A percentile compares a stretch with the other conserved stretches of the same genome.
Conservation (phyloP, 2,888 invertebrate genomes). For the Cephonodes hylas region DNA sequence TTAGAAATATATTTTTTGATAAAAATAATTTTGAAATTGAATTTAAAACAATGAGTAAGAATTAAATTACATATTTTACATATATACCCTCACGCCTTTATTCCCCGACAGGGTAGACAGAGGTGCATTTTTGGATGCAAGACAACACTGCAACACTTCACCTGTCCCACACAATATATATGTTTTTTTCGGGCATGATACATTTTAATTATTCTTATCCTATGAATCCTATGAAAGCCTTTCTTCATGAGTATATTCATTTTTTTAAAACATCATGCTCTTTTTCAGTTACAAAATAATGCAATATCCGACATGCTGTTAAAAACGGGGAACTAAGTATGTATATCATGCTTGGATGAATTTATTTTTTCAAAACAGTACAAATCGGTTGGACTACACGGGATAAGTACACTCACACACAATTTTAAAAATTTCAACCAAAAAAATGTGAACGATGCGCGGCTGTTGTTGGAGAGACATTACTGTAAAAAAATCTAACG, state of each 20-base stretch:
- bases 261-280: not conserved
- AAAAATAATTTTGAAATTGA: too few relatives aligned
- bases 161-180: too few relatives aligned
- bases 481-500: not conserved
- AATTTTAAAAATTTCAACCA: conserved; percentile 22
- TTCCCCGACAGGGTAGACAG: too few relatives aligned
- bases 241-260: too few relatives aligned
- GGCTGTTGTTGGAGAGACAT: conserved; percentile 12
- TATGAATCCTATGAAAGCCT: too few relatives aligned
- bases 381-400: conserved; percentile 6
- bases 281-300: not conserved
- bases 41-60: too few relatives aligned
- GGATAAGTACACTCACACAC: conserved; percentile 13
- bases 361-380: not conserved
- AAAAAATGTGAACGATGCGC: conserved; percentile 23
- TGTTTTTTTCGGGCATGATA: too few relatives aligned
- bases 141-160: too few relatives aligned
- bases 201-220: too few relatives aligned
- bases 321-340: not conserved
- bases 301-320: not conserved
- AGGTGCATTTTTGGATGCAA: too few relatives aligned
- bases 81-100: too few relatives aligned
- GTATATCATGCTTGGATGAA: not conserved
- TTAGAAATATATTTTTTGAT: not conserved
- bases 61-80: too few relatives aligned